A percentile compares a stretch with the other conserved stretches of the same genome.
Evolutionary conservation across 2,888 invertebrate genomes (phyloP).

Genomic region (Hyposoter didymator): DNA sequence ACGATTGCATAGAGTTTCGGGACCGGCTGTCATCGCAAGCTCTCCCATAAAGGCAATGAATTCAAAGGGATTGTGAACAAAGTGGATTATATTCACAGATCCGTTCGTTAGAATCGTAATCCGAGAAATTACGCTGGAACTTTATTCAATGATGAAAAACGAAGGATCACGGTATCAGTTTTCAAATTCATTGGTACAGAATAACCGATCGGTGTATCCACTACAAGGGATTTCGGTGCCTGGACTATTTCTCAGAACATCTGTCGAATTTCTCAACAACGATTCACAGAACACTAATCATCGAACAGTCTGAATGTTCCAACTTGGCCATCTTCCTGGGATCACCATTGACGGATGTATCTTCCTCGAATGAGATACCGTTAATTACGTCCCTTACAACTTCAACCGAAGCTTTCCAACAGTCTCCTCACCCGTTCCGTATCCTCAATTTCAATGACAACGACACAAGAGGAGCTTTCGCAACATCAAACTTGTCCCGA

Average conservation of each 20-base stretch:
- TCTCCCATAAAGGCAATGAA: background rate
- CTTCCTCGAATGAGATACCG: background rate
- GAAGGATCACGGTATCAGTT: background rate
- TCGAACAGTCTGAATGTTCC: background rate
- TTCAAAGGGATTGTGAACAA: background rate
- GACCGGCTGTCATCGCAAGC: too few species aligned
- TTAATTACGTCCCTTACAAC: background rate
- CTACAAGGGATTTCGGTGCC: background rate
- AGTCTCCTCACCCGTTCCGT: background rate
- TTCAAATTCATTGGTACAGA: background rate
- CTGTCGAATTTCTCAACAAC: background rate
- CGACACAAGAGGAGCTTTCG: background rate
- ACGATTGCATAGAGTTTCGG: background rate
- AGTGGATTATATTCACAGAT: background rate
- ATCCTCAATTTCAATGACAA: background rate
- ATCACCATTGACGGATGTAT: background rate
- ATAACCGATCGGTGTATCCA: background rate
- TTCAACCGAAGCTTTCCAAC: background rate
- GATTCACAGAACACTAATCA: background rate
- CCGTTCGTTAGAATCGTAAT: background rate
- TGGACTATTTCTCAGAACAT: background rate
- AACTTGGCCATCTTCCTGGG: background rate
- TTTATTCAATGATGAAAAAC: background rate
- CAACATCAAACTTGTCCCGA: background rate
- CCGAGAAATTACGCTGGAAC: background rate